Conservation (phyloP, 2,888 invertebrate species). For the Pterostichus niger region DNA sequence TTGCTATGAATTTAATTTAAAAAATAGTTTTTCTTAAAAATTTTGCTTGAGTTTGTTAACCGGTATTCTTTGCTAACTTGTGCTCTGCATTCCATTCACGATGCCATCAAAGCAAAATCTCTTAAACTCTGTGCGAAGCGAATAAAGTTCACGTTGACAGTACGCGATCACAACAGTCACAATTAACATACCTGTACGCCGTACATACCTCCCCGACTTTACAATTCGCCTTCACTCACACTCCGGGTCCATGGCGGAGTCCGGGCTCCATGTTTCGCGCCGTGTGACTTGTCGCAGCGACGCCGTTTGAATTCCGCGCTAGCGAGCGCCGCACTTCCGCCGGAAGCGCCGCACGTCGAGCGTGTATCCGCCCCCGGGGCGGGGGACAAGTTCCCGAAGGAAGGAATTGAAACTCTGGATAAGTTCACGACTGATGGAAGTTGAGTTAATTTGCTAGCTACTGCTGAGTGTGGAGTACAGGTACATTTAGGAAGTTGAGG, state of each 20-base stretch:
- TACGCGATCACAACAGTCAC: not conserved
- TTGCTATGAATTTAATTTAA: too few species aligned
- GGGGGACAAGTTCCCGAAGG: slow-evolving; percentile 1
- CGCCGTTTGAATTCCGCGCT: slow-evolving; percentile 29
- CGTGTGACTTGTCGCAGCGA: slow-evolving; percentile 1
- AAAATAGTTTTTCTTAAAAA: too few species aligned
- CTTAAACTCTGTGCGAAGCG: not conserved
- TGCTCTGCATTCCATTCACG: not conserved
- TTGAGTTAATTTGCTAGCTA: slow-evolving; percentile 17
- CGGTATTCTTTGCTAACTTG: not conserved
- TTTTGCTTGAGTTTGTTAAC: too few species aligned
- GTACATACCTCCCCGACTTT: not conserved
- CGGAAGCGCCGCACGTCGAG: slow-evolving; percentile 29
- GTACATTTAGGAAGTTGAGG: not conserved
- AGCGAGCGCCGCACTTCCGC: slow-evolving; percentile 17
- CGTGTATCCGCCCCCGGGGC: slow-evolving; percentile 26
- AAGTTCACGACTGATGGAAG: slow-evolving; percentile 12
- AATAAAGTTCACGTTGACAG: not conserved
- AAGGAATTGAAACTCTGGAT: slow-evolving; percentile 34
- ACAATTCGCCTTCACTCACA: not conserved
- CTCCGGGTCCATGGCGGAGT: not conserved
- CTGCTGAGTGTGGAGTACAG: not conserved
- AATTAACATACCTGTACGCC: not conserved
- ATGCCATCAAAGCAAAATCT: not conserved
- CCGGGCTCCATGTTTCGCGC: not conserved